phyloP scores from a whole-genome alignment of 2,888 invertebrate species.

The Idaea straminata region DNA sequence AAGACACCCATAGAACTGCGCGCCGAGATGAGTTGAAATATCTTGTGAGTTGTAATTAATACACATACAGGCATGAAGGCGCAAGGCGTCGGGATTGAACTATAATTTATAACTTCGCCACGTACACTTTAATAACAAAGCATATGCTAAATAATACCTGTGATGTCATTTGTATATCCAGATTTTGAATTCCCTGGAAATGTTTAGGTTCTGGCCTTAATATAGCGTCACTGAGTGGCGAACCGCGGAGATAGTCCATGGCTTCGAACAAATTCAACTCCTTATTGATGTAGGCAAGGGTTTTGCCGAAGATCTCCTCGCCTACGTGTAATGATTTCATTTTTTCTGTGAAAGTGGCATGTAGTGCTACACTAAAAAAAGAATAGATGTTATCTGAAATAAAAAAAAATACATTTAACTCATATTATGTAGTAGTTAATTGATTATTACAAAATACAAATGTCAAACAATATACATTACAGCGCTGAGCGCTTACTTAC shows the following conservation, averaged over 20 bases:
- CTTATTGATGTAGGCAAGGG: constrained; percentile 60
- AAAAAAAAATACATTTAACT: background rate
- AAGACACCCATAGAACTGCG: too few relatives aligned
- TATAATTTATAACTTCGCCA: too few relatives aligned
- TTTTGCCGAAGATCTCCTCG: constrained; percentile 48
- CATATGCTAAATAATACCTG: constrained; percentile 40
- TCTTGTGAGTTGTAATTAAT: too few relatives aligned
- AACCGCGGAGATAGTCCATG: constrained; percentile 79
- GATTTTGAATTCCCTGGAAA: constrained; percentile 43
- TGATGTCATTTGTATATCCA: constrained; percentile 38
- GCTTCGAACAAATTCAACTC: constrained; percentile 82
- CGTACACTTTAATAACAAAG: too few relatives aligned
- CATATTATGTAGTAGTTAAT: too few relatives aligned
- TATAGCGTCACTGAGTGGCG: constrained; percentile 80
- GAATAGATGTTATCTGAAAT: constrained; percentile 59
- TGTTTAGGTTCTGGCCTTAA: constrained; percentile 77
- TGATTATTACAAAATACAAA: too few relatives aligned
- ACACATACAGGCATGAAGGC: too few relatives aligned
- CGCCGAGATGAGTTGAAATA: too few relatives aligned
- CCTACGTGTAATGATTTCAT: constrained; percentile 52
- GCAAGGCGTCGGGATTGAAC: too few relatives aligned
- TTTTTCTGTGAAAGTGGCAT: constrained; percentile 60
- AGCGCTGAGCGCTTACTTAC: too few relatives aligned
- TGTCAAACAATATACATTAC: too few relatives aligned
- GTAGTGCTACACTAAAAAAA: constrained; percentile 60